Evolutionary conservation across 1,140 invertebrate genomes (phyloP), one percentile per base, ranked within the genome.

Genomic region (Aplysia californica): DNA sequence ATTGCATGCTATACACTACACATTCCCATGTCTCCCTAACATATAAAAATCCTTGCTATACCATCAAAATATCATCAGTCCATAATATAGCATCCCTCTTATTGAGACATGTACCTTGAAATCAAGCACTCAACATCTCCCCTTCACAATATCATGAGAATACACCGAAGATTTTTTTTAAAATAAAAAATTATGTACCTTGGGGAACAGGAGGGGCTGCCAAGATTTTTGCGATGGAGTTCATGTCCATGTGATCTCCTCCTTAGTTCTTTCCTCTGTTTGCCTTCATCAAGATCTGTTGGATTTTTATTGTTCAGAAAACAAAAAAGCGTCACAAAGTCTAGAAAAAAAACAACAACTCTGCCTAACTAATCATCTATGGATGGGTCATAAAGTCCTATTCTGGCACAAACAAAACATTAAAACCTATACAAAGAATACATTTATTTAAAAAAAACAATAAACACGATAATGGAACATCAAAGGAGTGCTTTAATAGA

Each of bases 261-360:
- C 44, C 76, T 44, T 18, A 36, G 73, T 59, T 87, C 84, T 61
- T 81, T 82, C 71, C 82, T 85, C 73, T 89, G 88, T 56, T 82
- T 80, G 58, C 84, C 86, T 83, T 89, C 89, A 80, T 89, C 84
- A 76, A 89, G 68, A 71, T 78, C 77, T 76, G 58, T n/a, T 50
- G n/a, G n/a, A 50, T 50, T 50, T 50, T 50, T 15, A 50, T 50
- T 50, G 10, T 15, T 50, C 10, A 50, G n/a, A 50, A 50, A 50
- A 50, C 10, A 50, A 10, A 50, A 50, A 50, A 15, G 10, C 44
- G n/a, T 50, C 10, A 50, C 10, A 50, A 50, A n/a, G 44, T 50
- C 44, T 50, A 15, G n/a, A 50, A 50, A 50, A 50, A 50, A 50
- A 50, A 50, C n/a, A n/a, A n/a, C n/a, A n/a, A n/a, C n/a, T n/a